Percentiles rank a stretch among this genome's conserved stretches.
Conservation (phyloP, 1,140 invertebrate species). For the Harpegnathos saltator region DNA sequence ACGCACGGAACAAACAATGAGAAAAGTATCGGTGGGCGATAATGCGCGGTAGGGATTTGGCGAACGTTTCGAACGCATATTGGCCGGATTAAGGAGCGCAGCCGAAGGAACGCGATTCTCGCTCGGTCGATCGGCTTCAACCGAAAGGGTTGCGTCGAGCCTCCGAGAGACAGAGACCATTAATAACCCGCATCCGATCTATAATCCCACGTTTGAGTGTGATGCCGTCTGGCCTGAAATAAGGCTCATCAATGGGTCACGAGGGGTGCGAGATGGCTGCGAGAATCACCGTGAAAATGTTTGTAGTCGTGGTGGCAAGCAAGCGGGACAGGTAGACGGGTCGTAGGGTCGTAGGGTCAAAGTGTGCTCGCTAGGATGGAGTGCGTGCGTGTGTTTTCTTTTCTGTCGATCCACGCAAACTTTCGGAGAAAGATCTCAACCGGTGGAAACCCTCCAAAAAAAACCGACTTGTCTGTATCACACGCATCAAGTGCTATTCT, state of each 20-base stretch:
- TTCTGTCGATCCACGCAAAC: background rate
- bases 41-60: conserved; percentile 28
- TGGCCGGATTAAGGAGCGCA: conserved; percentile 62
- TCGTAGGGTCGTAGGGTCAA: conserved; percentile 69
- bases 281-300: conserved; percentile 66
- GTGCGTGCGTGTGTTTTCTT: background rate
- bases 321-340: conserved; percentile 74
- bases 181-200: conserved; percentile 75
- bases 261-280: conserved; percentile 33
- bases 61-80: conserved; percentile 54
- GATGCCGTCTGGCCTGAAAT: conserved; percentile 32
- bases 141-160: conserved; percentile 39
- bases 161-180: conserved; percentile 62
- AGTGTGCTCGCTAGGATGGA: conserved; percentile 55
- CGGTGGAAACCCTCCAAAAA: background rate
- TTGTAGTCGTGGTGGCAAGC: conserved; percentile 58
- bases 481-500: conserved; percentile 51
- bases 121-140: conserved; percentile 45
- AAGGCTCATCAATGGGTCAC: conserved; percentile 63
- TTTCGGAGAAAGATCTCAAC: conserved; percentile 46
- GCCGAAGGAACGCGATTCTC: conserved; percentile 21
- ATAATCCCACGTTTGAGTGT: conserved; percentile 78
- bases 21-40: conserved; percentile 54
- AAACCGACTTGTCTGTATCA: background rate
- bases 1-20: conserved; percentile 44